Evolutionary conservation across 2,888 invertebrate genomes (phyloP).

Genomic region (Cheilosia soror): DNA sequence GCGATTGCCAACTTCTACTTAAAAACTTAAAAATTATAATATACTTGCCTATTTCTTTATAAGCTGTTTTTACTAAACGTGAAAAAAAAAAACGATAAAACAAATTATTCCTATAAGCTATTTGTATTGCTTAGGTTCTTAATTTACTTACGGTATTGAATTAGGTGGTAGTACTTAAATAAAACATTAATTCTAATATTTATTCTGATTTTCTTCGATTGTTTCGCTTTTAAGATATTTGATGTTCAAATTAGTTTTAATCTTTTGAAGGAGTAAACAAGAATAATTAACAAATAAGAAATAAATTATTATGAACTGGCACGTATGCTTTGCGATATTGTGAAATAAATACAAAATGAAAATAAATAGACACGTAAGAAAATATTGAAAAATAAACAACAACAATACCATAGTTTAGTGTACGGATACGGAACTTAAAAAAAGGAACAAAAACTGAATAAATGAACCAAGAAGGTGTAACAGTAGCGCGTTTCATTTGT

Average conservation of each 20-base stretch:
- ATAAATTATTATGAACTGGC: slow-evolving; percentile 49
- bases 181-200: slow-evolving; percentile 65
- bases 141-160: slow-evolving; percentile 35
- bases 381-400: slow-evolving; percentile 13
- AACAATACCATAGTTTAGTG: slow-evolving; percentile 7
- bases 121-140: slow-evolving; percentile 56
- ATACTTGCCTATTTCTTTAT: slow-evolving; percentile 66
- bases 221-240: slow-evolving; percentile 72
- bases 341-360: slow-evolving; percentile 51
- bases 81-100: slow-evolving; percentile 6
- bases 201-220: slow-evolving; percentile 62
- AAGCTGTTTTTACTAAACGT: slow-evolving; percentile 59
- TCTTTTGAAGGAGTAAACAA: slow-evolving; percentile 50
- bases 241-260: slow-evolving; percentile 75
- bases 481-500: slow-evolving; percentile 1
- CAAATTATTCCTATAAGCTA: slow-evolving; percentile 69
- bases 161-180: slow-evolving; percentile 50
- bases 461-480: slow-evolving; percentile 44
- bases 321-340: slow-evolving; percentile 61
- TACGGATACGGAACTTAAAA: slow-evolving; percentile 14
- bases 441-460: slow-evolving; percentile 31
- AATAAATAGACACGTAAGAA: slow-evolving; percentile 52
- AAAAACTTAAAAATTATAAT: slow-evolving; percentile 29
- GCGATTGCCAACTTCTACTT: slow-evolving; percentile 67
- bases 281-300: slow-evolving; percentile 47